Base-by-base conservation (phyloP, 2,797 vertebrate genomes). In the Falco biarmicus region DNA sequence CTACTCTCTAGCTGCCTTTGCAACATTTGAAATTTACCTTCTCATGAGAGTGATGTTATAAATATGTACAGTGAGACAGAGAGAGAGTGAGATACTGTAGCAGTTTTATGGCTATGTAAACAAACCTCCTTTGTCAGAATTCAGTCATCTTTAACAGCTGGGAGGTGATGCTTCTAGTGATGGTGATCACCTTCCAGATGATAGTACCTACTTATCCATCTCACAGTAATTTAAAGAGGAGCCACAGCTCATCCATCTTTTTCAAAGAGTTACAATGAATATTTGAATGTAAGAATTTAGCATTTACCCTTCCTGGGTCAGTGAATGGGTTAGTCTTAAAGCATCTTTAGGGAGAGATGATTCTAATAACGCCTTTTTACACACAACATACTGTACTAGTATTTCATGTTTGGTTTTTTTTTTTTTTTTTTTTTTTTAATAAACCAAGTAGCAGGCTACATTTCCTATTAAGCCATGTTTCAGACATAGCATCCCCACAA, bases 271-370 rank as follows among this genome's bases (percentile, higher is more conserved):
- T 97, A 87, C 79, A 96, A 93, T 93, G 92, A 97, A 93, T 98
- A 98, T 98, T 96, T 96, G 90, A 87, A 96, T 96, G 65, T 80
- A 96, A 84, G 91, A 97, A 96, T 97, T 98, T 97, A 98, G 97
- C 96, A 96, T 98, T 98, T 98, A 97, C 96, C 98, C 98, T 98
- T 98, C 97, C 97, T 97, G 97, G 97, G 96, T 98, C 98, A 97
- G 80, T 95, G 93, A 60, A 92, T 95, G 94, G 95, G 97, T 98
- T 97, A 98, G 96, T 94, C 79, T 98, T 97, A 97, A 98, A 97
- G 96, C 89, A 97, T 97, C 93, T 97, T 97, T 97, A 96, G 95
- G 95, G 96, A 94, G 92, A 97, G 96, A 98, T 98, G 98, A 98
- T 98, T 98, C 95, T 97, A 98, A 98, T 93, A 97, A 94, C 97